These are phyloP conservation scores for Drosophila anomalata DNA, from an alignment of 2,888 invertebrate genomes.

Conservation along the genomic window DNA sequence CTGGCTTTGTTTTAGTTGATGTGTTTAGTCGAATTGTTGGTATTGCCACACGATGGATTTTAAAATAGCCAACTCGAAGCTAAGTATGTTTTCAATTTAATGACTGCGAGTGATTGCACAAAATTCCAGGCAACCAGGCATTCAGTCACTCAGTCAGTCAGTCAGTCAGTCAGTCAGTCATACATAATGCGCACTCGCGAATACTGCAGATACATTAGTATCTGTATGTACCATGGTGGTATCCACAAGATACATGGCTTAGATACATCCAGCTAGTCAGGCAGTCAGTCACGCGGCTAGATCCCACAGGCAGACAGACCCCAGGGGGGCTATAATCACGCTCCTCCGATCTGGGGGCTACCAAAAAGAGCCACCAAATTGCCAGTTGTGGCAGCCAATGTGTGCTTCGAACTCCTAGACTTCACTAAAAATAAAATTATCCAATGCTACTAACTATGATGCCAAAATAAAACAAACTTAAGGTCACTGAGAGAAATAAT, in stretches of 20 bases:
- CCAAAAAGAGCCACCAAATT: constrained; percentile 16
- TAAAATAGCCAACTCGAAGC: constrained; percentile 45
- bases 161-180: constrained; percentile 17
- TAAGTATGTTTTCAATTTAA: constrained; percentile 69
- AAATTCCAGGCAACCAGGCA: constrained; percentile 49
- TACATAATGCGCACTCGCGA: constrained; percentile 35
- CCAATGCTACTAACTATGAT: not conserved
- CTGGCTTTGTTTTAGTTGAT: constrained; percentile 45
- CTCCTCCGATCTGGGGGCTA: constrained; percentile 26
- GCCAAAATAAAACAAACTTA: constrained; percentile 10
- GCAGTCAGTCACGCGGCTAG: constrained; percentile 14
- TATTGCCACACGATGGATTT: constrained; percentile 47
- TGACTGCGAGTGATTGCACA: constrained; percentile 71
- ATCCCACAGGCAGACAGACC: constrained; percentile 43
- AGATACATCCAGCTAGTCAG: constrained; percentile 15
- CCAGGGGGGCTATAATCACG: constrained; percentile 60
- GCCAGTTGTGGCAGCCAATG: constrained; percentile 22
- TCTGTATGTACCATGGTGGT: constrained; percentile 7
- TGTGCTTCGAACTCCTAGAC: constrained; percentile 12
- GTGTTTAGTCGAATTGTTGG: constrained; percentile 40
- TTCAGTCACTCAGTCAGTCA: constrained; percentile 18
- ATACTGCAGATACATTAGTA: not conserved
- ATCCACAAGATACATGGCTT: constrained; percentile 13
- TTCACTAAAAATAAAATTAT: not conserved
- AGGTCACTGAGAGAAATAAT: not conserved